Evolutionary conservation across 92 coral and sea anemone genomes (phyloP).

Genomic region (Montipora capitata): DNA sequence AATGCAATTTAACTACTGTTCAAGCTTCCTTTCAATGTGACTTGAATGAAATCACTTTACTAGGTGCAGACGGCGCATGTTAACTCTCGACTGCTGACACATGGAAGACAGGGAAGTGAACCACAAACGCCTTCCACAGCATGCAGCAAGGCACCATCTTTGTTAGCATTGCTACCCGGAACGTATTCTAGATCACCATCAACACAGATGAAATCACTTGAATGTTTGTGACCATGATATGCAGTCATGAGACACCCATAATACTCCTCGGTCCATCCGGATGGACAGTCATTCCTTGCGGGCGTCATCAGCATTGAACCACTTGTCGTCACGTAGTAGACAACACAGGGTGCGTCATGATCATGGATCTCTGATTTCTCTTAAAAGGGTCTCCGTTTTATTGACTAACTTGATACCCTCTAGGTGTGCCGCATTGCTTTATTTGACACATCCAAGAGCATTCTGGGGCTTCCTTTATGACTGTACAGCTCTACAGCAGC

Average conservation of each 20-base stretch:
- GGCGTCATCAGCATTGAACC: slow-evolving; percentile 77
- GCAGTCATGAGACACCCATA: slow-evolving; percentile 84
- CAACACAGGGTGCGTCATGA: slow-evolving; percentile 20
- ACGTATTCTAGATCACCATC: slow-evolving; percentile 61
- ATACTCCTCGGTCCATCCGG: slow-evolving; percentile 68
- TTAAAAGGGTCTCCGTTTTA: slow-evolving; percentile 10
- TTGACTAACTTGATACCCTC: slow-evolving; percentile 5
- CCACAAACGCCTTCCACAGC: slow-evolving; percentile 11
- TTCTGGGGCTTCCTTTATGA: slow-evolving; percentile 3
- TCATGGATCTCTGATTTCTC: slow-evolving; percentile 4
- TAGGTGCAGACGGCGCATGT: slow-evolving; percentile 11
- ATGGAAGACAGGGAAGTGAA: neutral
- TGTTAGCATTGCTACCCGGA: neutral
- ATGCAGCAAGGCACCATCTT: neutral
- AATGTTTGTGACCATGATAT: slow-evolving; percentile 48
- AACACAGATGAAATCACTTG: slow-evolving; percentile 72
- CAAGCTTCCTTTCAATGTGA: neutral
- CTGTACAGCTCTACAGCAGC: slow-evolving; percentile 93
- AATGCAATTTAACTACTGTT: neutral
- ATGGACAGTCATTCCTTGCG: slow-evolving; percentile 28
- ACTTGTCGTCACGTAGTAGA: slow-evolving; percentile 28
- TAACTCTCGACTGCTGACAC: neutral
- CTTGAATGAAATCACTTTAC: neutral
- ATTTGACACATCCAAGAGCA: too few relatives aligned
- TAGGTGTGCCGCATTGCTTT: too few relatives aligned